Percentiles rank a stretch among this genome's conserved stretches.
Evolutionary conservation across 2,888 invertebrate genomes (phyloP).

Genomic region (Plagodis pulveraria): DNA sequence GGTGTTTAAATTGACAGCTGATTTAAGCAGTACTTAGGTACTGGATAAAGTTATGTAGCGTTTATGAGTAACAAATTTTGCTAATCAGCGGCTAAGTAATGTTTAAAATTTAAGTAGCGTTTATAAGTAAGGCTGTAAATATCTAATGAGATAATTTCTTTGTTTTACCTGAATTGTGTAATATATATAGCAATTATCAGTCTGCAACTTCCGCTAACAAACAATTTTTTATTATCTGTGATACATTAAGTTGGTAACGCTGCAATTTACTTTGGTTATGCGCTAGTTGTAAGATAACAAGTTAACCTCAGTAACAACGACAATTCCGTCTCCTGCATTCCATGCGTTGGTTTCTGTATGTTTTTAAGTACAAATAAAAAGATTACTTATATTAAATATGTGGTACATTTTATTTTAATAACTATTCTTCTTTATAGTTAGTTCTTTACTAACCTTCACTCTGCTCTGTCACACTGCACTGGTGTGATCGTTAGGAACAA

Average conservation of each 20-base stretch:
- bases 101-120: too few species aligned
- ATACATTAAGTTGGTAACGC: conserved; percentile 76
- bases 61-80: too few species aligned
- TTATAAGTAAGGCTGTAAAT: too few species aligned
- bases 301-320: conserved; percentile 66
- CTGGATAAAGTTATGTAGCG: too few species aligned
- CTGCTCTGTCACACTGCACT: not conserved
- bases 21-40: too few species aligned
- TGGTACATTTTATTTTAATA: conserved; percentile 35
- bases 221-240: conserved; percentile 64
- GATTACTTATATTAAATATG: conserved; percentile 65
- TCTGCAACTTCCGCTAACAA: too few species aligned
- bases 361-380: conserved; percentile 76
- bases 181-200: too few species aligned
- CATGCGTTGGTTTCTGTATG: conserved; percentile 59
- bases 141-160: too few species aligned
- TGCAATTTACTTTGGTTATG: conserved; percentile 60
- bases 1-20: too few species aligned
- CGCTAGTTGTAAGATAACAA: conserved; percentile 44
- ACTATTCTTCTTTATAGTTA: not conserved
- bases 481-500: too few species aligned
- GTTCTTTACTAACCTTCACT: not conserved
- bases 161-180: too few species aligned
- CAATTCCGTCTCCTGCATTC: conserved; percentile 75
- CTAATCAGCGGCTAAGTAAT: too few species aligned